phyloP scores from a whole-genome alignment of 2,797 vertebrate species.

The Tauraco hartlaubi region DNA sequence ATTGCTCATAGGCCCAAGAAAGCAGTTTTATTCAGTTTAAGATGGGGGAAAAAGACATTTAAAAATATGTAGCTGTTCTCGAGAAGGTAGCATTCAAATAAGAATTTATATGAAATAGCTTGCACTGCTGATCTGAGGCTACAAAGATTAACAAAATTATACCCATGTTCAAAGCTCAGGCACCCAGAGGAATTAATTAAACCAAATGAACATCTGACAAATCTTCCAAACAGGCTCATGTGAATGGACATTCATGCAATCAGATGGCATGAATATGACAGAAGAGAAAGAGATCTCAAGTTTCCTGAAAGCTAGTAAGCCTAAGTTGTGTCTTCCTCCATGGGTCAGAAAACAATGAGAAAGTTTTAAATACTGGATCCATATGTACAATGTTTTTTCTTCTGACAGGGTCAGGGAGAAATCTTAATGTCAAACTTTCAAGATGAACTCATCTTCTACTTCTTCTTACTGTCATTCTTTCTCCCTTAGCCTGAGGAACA shows the following conservation, averaged over 20 bases:
- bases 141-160: background rate
- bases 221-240: background rate
- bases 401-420: background rate
- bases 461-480: background rate
- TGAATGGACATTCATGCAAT: background rate
- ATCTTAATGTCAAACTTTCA: background rate
- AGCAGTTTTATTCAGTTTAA: background rate
- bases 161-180: background rate
- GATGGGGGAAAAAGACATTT: background rate
- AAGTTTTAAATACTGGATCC: background rate
- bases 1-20: background rate
- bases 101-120: background rate
- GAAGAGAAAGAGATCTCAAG: background rate
- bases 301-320: background rate
- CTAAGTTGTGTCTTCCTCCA: background rate
- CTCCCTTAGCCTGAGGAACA: background rate
- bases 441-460: background rate
- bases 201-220: background rate
- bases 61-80: background rate
- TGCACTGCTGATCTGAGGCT: background rate
- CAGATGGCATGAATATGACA: background rate
- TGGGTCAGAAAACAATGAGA: background rate
- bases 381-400: background rate
- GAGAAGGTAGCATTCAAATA: background rate
- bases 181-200: background rate